These are phyloP conservation scores for Polylopha cassiicola DNA, from an alignment of 2,888 invertebrate genomes.

Conservation along the genomic window DNA sequence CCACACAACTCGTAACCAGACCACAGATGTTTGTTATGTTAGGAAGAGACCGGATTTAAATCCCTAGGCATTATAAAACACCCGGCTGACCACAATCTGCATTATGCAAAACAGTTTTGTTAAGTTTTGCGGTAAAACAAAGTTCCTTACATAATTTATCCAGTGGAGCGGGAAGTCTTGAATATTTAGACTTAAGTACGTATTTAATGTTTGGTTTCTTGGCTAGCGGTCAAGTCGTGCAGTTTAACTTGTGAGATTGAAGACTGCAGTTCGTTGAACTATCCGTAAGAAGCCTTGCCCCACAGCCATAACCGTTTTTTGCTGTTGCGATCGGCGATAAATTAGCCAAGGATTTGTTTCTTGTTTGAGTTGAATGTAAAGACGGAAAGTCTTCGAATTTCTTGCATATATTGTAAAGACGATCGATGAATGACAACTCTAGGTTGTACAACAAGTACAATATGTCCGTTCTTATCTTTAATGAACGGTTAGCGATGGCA, in stretches of 20 bases:
- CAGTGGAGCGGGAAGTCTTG: conserved; percentile 3
- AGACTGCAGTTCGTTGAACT: conserved; percentile 35
- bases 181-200: conserved; percentile 3
- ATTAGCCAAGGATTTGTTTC: conserved; percentile 8
- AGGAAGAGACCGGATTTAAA: conserved; percentile 3
- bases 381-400: no score
- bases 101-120: conserved; percentile 36
- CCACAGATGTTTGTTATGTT: no score
- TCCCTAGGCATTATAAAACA: conserved; percentile 17
- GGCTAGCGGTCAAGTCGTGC: conserved; percentile 8
- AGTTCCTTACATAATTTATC: conserved; percentile 19
- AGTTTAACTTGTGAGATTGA: conserved; percentile 1
- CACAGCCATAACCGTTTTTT: conserved; percentile 18
- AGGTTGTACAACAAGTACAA: no score
- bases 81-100: conserved; percentile 29
- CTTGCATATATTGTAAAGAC: no score
- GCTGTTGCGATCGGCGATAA: conserved; percentile 4
- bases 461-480: conserved; percentile 17
- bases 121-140: conserved; percentile 29
- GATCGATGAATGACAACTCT: no score
- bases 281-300: conserved; percentile 28
- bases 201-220: conserved; percentile 3
- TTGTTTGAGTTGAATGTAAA: no score
- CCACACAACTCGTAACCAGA: no score
- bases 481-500: conserved; percentile 26